Percentiles rank a stretch among this genome's conserved stretches.
Conservation (phyloP, 2,888 invertebrate genomes). For the Meta bourneti region DNA sequence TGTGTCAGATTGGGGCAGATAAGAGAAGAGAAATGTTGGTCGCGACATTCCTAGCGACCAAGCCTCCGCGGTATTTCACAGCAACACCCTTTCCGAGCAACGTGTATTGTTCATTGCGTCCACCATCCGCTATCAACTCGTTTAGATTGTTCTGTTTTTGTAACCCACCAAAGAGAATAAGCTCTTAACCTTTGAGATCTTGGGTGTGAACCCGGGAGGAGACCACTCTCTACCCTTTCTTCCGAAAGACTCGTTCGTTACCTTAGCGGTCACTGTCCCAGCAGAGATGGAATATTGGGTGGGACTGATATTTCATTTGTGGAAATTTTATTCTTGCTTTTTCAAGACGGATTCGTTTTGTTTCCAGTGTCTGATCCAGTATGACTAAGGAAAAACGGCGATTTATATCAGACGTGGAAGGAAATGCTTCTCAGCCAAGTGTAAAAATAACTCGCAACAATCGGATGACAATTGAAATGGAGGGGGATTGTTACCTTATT, state of each 20-base stretch:
- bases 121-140: slow-evolving; percentile 49
- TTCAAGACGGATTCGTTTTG: background rate
- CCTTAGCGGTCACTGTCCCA: slow-evolving; percentile 27
- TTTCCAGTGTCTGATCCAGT: slow-evolving; percentile 6
- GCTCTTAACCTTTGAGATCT: slow-evolving; percentile 51
- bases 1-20: background rate
- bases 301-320: slow-evolving; percentile 19
- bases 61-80: slow-evolving; percentile 10
- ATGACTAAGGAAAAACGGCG: background rate
- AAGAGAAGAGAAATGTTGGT: no score
- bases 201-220: slow-evolving; percentile 43
- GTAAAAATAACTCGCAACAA: background rate
- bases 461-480: background rate
- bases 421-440: background rate
- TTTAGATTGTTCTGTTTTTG: slow-evolving; percentile 49
- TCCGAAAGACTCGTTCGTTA: slow-evolving; percentile 7
- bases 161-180: slow-evolving; percentile 34
- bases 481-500: background rate
- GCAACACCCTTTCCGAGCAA: slow-evolving; percentile 23
- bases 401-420: background rate
- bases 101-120: slow-evolving; percentile 26
- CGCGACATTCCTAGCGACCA: slow-evolving; percentile 17
- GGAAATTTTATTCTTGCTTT: slow-evolving; percentile 12
- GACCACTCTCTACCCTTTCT: slow-evolving; percentile 12
- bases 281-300: background rate